These are phyloP conservation scores for Dreissena rostriformis DNA, from an alignment of 1,140 invertebrate species.

Conservation along the genomic window DNA sequence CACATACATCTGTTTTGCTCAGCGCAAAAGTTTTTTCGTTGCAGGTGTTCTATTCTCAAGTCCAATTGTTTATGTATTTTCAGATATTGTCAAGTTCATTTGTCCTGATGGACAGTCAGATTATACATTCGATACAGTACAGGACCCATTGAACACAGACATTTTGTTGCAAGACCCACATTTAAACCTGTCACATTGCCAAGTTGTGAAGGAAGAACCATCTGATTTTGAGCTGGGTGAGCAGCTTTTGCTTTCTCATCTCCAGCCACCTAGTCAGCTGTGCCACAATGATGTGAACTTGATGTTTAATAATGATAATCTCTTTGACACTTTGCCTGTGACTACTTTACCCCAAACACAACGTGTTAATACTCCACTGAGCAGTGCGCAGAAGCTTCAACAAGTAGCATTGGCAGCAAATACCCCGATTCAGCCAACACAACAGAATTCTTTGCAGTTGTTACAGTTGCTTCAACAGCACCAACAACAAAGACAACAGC, in stretches of 20 bases:
- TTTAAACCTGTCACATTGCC: conserved; percentile 10
- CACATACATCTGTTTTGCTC: too few relatives aligned
- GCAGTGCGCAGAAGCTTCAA: conserved; percentile 62
- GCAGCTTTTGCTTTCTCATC: conserved; percentile 54
- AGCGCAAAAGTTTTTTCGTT: too few relatives aligned
- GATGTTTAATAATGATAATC: conserved; percentile 15
- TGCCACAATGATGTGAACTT: not conserved
- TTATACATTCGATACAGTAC: conserved; percentile 57
- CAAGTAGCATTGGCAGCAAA: conserved; percentile 58
- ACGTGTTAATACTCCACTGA: conserved; percentile 14
- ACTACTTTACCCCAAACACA: conserved; percentile 25
- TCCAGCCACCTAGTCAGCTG: conserved; percentile 43
- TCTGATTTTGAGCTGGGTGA: conserved; percentile 55
- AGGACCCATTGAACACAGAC: conserved; percentile 37
- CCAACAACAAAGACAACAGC: conserved; percentile 56
- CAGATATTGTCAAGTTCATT: conserved; percentile 76
- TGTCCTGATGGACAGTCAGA: conserved; percentile 61
- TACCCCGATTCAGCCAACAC: conserved; percentile 51
- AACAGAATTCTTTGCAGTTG: conserved; percentile 65
- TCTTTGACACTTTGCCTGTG: conserved; percentile 34
- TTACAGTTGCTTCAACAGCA: conserved; percentile 61
- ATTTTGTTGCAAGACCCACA: conserved; percentile 47
- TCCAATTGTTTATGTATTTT: conserved; percentile 31
- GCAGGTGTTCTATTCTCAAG: not conserved
- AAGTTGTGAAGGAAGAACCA: conserved; percentile 67